Evolutionary conservation across 2,797 vertebrate species (phyloP).

Genomic region (Pipistrellus pygmaeus): DNA sequence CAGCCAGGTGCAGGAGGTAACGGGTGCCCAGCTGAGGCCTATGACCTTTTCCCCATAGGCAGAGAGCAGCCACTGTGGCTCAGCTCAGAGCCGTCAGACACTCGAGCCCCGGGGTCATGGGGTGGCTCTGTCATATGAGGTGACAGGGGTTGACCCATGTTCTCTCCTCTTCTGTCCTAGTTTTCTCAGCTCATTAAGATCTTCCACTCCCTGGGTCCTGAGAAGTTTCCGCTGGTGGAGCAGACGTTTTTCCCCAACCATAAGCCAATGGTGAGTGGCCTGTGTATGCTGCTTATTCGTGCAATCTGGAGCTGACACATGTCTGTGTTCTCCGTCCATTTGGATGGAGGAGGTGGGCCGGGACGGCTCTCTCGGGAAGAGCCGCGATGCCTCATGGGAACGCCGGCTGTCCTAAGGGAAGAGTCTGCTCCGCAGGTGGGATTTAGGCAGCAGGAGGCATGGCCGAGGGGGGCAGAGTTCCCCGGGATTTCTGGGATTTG

Average conservation of each 20-base stretch:
- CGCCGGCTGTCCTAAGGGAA: background rate
- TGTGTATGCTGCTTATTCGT: constrained; percentile 46
- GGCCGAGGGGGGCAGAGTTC: background rate
- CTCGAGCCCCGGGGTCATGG: background rate
- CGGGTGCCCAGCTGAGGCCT: background rate
- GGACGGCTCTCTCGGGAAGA: background rate
- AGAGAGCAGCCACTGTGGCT: background rate
- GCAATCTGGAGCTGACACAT: background rate
- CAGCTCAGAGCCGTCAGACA: background rate
- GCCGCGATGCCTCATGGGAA: background rate
- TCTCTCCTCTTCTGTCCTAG: constrained; percentile 85
- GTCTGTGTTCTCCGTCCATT: background rate
- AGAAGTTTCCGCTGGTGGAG: constrained; percentile 98
- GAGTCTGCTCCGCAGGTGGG: background rate
- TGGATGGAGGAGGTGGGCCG: background rate
- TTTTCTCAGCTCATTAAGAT: constrained; percentile 99
- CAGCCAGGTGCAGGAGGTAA: background rate
- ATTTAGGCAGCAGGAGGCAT: background rate
- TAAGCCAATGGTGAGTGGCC: constrained; percentile 96
- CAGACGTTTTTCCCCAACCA: constrained; percentile 97
- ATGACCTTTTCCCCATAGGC: background rate
- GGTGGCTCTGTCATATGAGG: background rate
- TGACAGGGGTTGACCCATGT: background rate
- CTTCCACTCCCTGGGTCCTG: constrained; percentile 94
- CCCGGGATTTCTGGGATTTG: background rate